Evolutionary conservation across 2,113 vertebrate genomes (phyloP).

Genomic region (Stegastes partitus): DNA sequence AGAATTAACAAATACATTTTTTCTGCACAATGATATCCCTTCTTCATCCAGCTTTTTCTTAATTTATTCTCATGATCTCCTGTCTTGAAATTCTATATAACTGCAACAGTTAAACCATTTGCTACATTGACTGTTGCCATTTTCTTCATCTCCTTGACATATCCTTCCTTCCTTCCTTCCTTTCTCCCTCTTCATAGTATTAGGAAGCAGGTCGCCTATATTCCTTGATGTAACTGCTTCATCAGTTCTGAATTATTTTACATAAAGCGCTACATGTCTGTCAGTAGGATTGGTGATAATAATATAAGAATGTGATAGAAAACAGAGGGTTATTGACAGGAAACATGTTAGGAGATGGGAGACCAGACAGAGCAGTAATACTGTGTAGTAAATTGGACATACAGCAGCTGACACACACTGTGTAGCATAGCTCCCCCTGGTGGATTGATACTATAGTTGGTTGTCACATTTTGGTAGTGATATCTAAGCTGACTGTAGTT

Average conservation of each 20-base stretch:
- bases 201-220: slow-evolving; percentile 1
- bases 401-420: background rate
- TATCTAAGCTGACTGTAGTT: background rate
- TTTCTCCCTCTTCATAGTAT: slow-evolving; percentile 21
- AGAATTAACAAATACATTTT: background rate
- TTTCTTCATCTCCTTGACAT: slow-evolving; percentile 14
- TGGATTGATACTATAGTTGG: slow-evolving; percentile 35
- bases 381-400: background rate
- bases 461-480: background rate
- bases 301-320: slow-evolving; percentile 47
- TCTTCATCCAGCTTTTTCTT: slow-evolving; percentile 6
- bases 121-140: background rate
- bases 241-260: slow-evolving; percentile 26
- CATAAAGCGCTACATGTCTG: slow-evolving; percentile 16
- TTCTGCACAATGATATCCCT: background rate
- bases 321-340: slow-evolving; percentile 39
- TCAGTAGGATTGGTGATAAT: slow-evolving; percentile 8
- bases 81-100: slow-evolving; percentile 19
- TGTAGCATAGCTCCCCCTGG: slow-evolving; percentile 56
- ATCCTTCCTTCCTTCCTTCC: slow-evolving; percentile 21
- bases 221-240: slow-evolving; percentile 10
- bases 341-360: slow-evolving; percentile 59
- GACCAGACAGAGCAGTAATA: slow-evolving; percentile 13
- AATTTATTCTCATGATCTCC: background rate
- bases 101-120: background rate